phyloP scores from a whole-genome alignment of 2,888 invertebrate genomes.

The Cremastinae sp. region DNA sequence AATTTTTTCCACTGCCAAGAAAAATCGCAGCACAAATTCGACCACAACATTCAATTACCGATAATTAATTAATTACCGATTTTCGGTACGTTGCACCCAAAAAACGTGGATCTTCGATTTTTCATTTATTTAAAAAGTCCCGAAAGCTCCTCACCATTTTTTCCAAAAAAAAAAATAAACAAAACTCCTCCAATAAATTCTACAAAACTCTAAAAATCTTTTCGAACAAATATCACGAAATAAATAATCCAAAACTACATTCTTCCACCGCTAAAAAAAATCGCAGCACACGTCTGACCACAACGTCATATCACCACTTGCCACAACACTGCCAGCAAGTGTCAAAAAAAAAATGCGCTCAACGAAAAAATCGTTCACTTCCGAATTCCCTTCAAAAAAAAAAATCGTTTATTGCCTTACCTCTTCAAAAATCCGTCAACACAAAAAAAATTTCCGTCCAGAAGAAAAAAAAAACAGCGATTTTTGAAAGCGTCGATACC shows the following conservation, averaged over 20 bases:
- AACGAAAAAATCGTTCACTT: neutral
- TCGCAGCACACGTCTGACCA: constrained; percentile 43
- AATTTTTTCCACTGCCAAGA: too few relatives aligned
- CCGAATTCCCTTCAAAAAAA: neutral
- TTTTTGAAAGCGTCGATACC: neutral
- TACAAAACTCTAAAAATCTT: neutral
- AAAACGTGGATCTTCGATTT: constrained; percentile 27
- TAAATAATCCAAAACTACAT: neutral
- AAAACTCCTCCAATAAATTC: neutral
- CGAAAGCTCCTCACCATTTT: constrained; percentile 19
- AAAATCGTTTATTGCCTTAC: too few relatives aligned
- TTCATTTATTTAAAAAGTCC: constrained; percentile 10
- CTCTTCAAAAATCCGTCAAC: too few relatives aligned
- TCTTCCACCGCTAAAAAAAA: constrained; percentile 17
- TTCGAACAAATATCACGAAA: too few relatives aligned
- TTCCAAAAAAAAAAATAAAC: constrained; percentile 14
- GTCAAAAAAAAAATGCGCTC: neutral
- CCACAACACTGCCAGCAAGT: constrained; percentile 4
- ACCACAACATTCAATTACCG: too few relatives aligned
- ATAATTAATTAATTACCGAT: constrained; percentile 59
- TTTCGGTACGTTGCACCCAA: constrained; percentile 54
- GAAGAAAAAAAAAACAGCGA: constrained; percentile 14
- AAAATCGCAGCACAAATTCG: too few relatives aligned
- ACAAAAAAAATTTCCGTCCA: too few relatives aligned
- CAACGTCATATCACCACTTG: constrained; percentile 51